A percentile compares a stretch with the other conserved stretches of the same genome.
Evolutionary conservation across 2,888 invertebrate species (phyloP).

Genomic region (Saturnia pavonia): DNA sequence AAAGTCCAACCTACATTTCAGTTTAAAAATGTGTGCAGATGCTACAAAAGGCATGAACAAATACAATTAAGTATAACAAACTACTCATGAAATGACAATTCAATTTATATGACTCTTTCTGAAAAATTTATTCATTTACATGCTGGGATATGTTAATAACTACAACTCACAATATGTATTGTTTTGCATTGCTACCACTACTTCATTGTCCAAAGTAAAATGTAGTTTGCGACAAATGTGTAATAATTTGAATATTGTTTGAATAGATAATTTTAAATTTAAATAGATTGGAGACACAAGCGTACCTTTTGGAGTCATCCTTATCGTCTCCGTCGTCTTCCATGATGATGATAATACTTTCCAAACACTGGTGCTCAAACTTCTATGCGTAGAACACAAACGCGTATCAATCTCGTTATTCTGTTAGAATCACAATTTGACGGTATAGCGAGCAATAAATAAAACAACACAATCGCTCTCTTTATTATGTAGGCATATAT

Average conservation of each 20-base stretch:
- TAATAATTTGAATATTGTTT: background rate
- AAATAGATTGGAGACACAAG: background rate
- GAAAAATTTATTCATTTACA: no score
- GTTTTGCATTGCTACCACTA: background rate
- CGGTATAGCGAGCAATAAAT: background rate
- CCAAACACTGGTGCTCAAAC: background rate
- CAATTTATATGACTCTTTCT: no score
- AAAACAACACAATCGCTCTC: background rate
- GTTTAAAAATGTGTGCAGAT: no score
- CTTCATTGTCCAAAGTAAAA: background rate
- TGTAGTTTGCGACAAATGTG: background rate
- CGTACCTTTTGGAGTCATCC: slow-evolving; percentile 91
- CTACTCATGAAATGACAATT: no score
- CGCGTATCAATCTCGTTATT: background rate
- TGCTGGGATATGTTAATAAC: no score
- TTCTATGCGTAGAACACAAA: background rate
- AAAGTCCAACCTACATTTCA: no score
- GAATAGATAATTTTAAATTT: background rate
- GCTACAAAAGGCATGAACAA: no score
- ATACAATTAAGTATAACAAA: no score
- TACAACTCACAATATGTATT: background rate
- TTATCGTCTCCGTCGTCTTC: slow-evolving; percentile 93
- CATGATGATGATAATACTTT: slow-evolving; percentile 66
- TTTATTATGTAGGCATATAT: background rate
- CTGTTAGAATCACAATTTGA: slow-evolving; percentile 6